Evolutionary conservation across 2,888 invertebrate genomes (phyloP), one percentile per base, ranked within the genome.

Genomic region (Tromatobia lineatoria): DNA sequence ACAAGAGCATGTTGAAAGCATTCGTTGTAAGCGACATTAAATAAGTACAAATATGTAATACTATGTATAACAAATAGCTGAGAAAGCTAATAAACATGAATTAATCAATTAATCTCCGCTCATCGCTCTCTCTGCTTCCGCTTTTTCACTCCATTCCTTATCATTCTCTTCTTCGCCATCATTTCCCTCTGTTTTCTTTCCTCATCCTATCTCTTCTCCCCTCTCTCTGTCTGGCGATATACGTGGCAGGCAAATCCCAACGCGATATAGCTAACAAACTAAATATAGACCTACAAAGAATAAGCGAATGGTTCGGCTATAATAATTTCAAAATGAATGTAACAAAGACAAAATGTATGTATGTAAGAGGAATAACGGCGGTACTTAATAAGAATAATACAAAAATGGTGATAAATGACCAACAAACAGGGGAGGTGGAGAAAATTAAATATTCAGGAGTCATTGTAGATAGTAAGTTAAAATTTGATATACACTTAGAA

Each of bases 371-470:
- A n/a, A 59, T 59, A 13, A 59, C 29, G 29, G 29, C 59, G 11
- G 59, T 25, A 25, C 47, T 6, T 0, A n/a, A 50, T 15, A 50
- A 6, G 4, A 6, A n/a, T 4, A 1, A 50, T 2, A n/a, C 15
- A 6, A 50, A 50, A 47, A 8, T 47, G 2, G 15, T 15, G n/a
- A 47, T 50, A n/a, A 50, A 50, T 6, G 47, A n/a, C 1, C 47
- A 50, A n/a, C n/a, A 50, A 6, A 50, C n/a, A 50, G 47, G n/a
- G 47, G 47, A 76, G 64, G 83, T 83, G 3, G 75, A 52, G 25
- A 76, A 42, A n/a, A 66, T 74, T 25, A 78, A 82, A 42, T 82
- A 82, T 38, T 54, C 80, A 38, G 83, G 80, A 23, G 50, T 84
- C 42, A 52, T 79, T 18, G 74, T 79, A 25, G 79, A 85, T 70